A percentile compares a stretch with the other conserved stretches of the same genome.
These are phyloP conservation scores for Acanthurus leucopareius DNA, from an alignment of 2,797 vertebrate genomes.

Conservation along the genomic window DNA sequence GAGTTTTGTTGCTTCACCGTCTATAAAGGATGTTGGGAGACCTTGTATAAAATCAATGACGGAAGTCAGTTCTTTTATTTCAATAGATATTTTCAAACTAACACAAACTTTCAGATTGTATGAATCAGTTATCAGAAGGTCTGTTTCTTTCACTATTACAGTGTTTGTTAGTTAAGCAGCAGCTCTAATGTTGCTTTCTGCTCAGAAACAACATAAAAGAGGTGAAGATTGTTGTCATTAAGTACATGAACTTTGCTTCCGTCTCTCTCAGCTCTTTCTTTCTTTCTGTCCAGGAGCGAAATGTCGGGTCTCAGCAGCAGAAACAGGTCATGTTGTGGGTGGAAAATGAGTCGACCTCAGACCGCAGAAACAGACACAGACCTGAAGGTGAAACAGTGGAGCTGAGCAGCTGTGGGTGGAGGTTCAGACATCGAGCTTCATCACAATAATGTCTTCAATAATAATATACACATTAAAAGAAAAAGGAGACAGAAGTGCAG, in stretches of 20 bases:
- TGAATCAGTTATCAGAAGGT: no score
- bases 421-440: conserved; percentile 16
- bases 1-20: not conserved
- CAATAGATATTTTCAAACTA: no score
- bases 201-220: not conserved
- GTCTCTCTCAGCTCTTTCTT: no score
- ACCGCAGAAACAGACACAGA: no score
- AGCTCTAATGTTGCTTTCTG: not conserved
- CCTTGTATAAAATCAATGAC: not conserved
- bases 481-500: not conserved
- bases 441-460: conserved; percentile 14
- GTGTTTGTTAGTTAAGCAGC: no score
- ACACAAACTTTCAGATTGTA: no score
- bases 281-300: no score
- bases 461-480: conserved; percentile 6
- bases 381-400: no score
- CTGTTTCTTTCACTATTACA: no score
- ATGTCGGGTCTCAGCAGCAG: not conserved
- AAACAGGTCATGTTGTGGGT: no score
- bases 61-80: not conserved
- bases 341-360: no score
- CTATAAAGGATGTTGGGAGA: not conserved
- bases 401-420: conserved; percentile 20
- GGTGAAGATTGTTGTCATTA: not conserved
- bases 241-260: not conserved